Conservation (phyloP, 2,797 vertebrate species). For the Anguilla marmorata region DNA sequence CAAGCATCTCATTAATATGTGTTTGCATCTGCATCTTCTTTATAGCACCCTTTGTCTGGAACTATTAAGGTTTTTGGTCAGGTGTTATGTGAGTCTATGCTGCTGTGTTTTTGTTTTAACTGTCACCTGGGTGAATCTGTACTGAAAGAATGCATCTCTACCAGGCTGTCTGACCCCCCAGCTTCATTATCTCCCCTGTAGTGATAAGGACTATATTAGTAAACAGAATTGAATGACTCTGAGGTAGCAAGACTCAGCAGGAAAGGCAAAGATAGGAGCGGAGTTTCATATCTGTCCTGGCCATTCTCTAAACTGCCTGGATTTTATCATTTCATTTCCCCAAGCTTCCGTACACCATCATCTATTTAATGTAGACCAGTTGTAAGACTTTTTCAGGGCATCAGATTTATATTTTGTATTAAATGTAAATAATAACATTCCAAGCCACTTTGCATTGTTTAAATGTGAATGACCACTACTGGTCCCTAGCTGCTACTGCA, state of each 20-base stretch:
- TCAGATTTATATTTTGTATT: background rate
- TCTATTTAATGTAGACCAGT: background rate
- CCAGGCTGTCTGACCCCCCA: background rate
- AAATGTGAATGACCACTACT: background rate
- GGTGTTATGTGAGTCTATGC: background rate
- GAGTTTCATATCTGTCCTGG: background rate
- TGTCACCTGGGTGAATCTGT: conserved; percentile 49
- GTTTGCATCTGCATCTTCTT: background rate
- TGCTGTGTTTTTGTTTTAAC: background rate
- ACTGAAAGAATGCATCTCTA: conserved; percentile 40
- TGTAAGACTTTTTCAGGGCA: background rate
- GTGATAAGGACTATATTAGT: conserved; percentile 20
- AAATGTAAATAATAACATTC: background rate
- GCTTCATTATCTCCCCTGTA: background rate
- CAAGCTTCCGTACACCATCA: conserved; percentile 8
- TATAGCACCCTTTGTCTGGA: background rate
- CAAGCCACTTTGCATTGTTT: background rate
- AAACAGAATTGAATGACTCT: conserved; percentile 20
- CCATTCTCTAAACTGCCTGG: background rate
- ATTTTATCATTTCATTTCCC: conserved; percentile 7
- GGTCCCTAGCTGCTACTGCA: background rate
- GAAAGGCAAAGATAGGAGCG: background rate
- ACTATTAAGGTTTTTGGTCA: background rate
- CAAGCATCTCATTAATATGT: background rate
- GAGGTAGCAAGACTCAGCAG: background rate